phyloP scores from a whole-genome alignment of 2,113 vertebrate genomes.

The Ochotona princeps region DNA sequence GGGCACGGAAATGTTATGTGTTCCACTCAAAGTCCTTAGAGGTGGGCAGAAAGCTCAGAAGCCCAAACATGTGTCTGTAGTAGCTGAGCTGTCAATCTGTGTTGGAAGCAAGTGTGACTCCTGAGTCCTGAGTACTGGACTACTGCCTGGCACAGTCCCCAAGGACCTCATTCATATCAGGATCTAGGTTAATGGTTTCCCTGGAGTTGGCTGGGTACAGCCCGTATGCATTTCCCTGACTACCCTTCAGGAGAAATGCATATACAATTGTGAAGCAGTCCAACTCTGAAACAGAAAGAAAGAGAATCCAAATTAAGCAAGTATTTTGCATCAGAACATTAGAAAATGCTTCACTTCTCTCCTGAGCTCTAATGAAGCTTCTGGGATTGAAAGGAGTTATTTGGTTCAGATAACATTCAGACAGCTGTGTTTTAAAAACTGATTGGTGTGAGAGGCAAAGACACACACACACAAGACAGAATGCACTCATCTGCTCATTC shows the following conservation, averaged over 20 bases:
- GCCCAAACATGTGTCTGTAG: too few species aligned
- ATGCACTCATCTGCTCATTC: too few species aligned
- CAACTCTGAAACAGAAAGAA: neutral
- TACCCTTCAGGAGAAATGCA: neutral
- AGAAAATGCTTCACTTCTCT: neutral
- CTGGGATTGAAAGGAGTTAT: neutral
- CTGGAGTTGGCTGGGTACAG: too few species aligned
- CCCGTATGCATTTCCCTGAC: neutral
- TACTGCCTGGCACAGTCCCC: accelerated
- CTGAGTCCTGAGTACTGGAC: neutral
- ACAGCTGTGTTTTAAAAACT: too few species aligned
- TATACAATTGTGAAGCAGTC: neutral
- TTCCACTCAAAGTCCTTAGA: neutral
- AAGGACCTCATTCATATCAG: neutral
- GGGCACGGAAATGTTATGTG: neutral
- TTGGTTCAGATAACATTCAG: neutral
- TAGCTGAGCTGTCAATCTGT: neutral
- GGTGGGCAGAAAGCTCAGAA: neutral
- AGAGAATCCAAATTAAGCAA: neutral
- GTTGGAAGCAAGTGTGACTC: neutral
- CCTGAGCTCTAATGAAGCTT: neutral
- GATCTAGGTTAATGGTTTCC: neutral
- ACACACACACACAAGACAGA: too few species aligned
- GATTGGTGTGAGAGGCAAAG: too few species aligned
- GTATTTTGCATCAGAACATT: neutral